phyloP scores from a whole-genome alignment of 2,888 invertebrate species.

The Fragum sueziense region DNA sequence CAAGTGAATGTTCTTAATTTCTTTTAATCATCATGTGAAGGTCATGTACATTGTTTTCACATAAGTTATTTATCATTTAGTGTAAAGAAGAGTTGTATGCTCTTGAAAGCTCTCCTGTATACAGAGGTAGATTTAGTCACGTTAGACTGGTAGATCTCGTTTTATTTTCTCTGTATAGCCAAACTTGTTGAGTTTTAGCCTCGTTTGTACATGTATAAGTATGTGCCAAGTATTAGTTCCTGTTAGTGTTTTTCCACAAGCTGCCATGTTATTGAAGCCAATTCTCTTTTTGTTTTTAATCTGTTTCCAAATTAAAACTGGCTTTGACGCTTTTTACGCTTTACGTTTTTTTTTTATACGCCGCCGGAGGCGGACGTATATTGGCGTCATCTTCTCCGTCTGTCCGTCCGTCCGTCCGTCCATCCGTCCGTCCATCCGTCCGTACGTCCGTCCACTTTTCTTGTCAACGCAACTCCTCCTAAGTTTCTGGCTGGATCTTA shows the following conservation, averaged over 20 bases:
- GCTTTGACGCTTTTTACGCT: neutral
- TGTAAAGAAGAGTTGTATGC: no score
- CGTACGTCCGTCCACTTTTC: no score
- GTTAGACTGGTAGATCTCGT: constrained; percentile 11
- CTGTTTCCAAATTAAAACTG: neutral
- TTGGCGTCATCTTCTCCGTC: no score
- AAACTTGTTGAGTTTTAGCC: constrained; percentile 4
- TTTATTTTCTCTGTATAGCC: neutral
- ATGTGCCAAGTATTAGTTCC: constrained; percentile 34
- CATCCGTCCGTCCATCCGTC: no score
- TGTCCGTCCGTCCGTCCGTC: no score
- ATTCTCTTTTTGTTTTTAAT: neutral
- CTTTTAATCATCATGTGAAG: no score
- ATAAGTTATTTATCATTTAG: neutral
- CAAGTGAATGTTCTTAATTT: no score
- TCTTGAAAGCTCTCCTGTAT: neutral
- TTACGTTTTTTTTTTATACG: no score
- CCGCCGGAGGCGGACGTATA: no score
- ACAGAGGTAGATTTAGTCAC: constrained; percentile 9
- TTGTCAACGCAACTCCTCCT: no score
- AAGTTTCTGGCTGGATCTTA: no score
- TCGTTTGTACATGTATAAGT: constrained; percentile 19
- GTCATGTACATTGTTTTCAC: no score
- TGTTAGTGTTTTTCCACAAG: constrained; percentile 19
- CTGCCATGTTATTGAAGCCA: constrained; percentile 14